phyloP scores from a whole-genome alignment of 1,140 invertebrate genomes.

The Choristoneura fumiferana region DNA sequence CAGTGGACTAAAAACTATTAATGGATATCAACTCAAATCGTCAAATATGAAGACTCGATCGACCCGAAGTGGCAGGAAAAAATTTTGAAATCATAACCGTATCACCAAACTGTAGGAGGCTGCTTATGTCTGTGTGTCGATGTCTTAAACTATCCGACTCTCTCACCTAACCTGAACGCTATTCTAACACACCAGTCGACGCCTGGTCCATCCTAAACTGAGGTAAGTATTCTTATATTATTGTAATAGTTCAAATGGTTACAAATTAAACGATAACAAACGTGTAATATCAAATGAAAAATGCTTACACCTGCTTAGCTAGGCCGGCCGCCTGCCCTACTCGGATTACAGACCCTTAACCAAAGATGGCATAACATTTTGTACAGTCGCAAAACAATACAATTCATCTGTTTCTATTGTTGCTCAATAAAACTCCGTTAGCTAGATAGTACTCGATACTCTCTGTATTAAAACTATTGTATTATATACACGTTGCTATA shows the following conservation, averaged over 20 bases:
- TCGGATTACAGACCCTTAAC: conserved; percentile 51
- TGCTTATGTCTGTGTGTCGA: conserved; percentile 65
- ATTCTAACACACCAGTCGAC: conserved; percentile 72
- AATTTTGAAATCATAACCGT: conserved; percentile 74
- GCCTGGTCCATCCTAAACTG: conserved; percentile 76
- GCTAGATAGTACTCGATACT: conserved; percentile 57
- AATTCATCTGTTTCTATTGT: conserved; percentile 62
- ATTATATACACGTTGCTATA: conserved; percentile 73
- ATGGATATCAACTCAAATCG: no score
- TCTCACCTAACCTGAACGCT: conserved; percentile 65
- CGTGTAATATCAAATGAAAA: conserved; percentile 72
- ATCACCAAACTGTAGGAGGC: conserved; percentile 55
- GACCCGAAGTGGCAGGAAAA: conserved; percentile 30
- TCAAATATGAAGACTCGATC: no score
- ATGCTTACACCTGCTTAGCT: conserved; percentile 76
- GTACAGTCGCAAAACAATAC: conserved; percentile 66
- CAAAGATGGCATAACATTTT: conserved; percentile 64
- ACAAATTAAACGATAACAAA: conserved; percentile 76
- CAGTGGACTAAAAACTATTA: no score
- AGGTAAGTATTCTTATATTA: conserved; percentile 70
- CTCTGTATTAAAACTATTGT: conserved; percentile 74
- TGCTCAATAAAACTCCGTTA: conserved; percentile 66
- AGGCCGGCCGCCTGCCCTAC: conserved; percentile 60
- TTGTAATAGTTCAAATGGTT: conserved; percentile 75
- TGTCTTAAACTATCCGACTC: conserved; percentile 57